phyloP scores from a whole-genome alignment of 1,140 invertebrate genomes.

The Ceratina calcarata region DNA sequence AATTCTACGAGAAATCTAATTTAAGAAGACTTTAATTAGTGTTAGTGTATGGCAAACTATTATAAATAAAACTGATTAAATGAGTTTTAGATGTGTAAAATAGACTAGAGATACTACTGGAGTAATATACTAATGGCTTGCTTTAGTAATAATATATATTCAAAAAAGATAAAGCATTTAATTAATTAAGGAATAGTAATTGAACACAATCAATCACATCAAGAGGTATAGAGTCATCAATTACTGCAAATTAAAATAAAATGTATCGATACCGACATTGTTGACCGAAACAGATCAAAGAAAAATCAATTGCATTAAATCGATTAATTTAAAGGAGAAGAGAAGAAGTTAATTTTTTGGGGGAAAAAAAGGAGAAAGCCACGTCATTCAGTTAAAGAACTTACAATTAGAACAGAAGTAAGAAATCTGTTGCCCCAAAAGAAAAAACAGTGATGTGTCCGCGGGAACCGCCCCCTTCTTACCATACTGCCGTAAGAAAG shows the following conservation, averaged over 20 bases:
- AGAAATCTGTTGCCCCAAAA: not conserved
- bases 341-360: not conserved
- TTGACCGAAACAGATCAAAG: too few relatives aligned
- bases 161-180: not conserved
- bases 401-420: not conserved
- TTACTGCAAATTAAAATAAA: too few relatives aligned
- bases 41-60: not conserved
- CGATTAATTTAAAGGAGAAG: too few relatives aligned
- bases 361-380: not conserved
- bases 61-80: not conserved
- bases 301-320: too few relatives aligned
- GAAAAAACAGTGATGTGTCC: not conserved
- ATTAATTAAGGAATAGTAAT: not conserved
- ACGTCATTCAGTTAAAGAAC: not conserved
- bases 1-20: conserved; percentile 5
- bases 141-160: not conserved
- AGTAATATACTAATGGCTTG: not conserved
- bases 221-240: not conserved
- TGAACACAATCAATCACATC: not conserved
- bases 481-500: not conserved
- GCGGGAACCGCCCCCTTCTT: not conserved
- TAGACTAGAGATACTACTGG: too few relatives aligned
- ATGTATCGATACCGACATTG: too few relatives aligned
- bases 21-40: not conserved
- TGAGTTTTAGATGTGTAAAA: not conserved